Base-by-base conservation (phyloP, 2,113 vertebrate species). In the Paralichthys olivaceus region DNA sequence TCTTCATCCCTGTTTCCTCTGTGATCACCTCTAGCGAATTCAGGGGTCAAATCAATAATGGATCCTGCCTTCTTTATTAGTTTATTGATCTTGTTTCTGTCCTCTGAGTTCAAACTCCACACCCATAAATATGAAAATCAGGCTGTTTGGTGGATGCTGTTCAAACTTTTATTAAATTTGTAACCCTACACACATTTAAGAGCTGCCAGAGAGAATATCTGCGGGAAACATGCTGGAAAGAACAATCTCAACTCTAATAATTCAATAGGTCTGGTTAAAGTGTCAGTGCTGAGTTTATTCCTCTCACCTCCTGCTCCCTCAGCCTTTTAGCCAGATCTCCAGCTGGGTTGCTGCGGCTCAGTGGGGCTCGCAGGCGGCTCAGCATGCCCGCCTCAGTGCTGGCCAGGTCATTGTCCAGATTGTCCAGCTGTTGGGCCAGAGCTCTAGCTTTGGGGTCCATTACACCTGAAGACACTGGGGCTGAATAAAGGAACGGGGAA, bases 231-330 rank as follows among this genome's bases (percentile, higher is more conserved):
- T 37, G 34, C 34, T 9, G 15, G 13, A n/a, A 51, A 51, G 2
- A 54, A 49, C 37, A 40, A 58, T 15, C 6, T 25, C 13, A 20
- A 26, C 51, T 61, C 11, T 17, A 22, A 51, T 51, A 54, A 7
- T 53, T 53, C 1, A 53, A 40, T 54, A 37, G 45, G 45, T 14
- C 17, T 19, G 45, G 45, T 37, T 37, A 19, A 15, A 49, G 17
- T 49, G 45, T 49, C 45, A 20, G 49, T 43, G 14, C 14, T 53
- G 15, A 29, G 4, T 55, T 63, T n/a, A 28, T 32, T 64, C 8
- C 11, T 34, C 92, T 88, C 81, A 96, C 96, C 94, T 97, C 93
- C 81, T 97, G 96, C 5, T 96, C 93, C 66, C 83, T 93, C 83
- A 97, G 91, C 81, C 96, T 94, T 15, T 86, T 92, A 77, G 89